Percentiles rank a stretch among this genome's conserved stretches.
Evolutionary conservation across 2,113 vertebrate species (phyloP).

Genomic region (Halcyon malimbica): DNA sequence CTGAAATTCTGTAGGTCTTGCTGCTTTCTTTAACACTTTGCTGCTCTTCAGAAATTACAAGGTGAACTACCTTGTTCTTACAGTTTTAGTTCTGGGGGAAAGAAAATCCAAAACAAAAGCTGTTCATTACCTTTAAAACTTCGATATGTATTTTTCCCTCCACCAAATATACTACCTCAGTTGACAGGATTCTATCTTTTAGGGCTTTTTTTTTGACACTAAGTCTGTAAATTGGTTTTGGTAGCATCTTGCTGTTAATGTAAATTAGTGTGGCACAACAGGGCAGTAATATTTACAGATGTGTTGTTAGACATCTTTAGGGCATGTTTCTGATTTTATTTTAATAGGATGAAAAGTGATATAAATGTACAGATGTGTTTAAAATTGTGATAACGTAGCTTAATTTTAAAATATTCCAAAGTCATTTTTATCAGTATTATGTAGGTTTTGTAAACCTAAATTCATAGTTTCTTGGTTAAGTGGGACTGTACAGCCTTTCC

Average conservation of each 20-base stretch:
- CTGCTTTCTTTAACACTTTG: slow-evolving; percentile 49
- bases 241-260: slow-evolving; percentile 65
- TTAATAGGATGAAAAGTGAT: slow-evolving; percentile 60
- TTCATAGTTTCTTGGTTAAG: slow-evolving; percentile 71
- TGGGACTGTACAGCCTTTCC: slow-evolving; percentile 69
- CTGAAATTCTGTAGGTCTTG: slow-evolving; percentile 34
- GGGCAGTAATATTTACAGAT: slow-evolving; percentile 43
- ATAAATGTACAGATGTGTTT: slow-evolving; percentile 70
- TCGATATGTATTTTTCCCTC: neutral
- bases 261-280: slow-evolving; percentile 59
- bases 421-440: slow-evolving; percentile 77
- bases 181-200: slow-evolving; percentile 74
- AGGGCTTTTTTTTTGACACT: slow-evolving; percentile 67
- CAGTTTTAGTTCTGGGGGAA: slow-evolving; percentile 19
- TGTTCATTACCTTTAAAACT: neutral
- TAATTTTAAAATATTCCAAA: slow-evolving; percentile 74
- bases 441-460: slow-evolving; percentile 67
- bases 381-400: slow-evolving; percentile 70
- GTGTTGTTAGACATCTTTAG: slow-evolving; percentile 49
- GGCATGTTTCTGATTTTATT: slow-evolving; percentile 69
- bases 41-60: slow-evolving; percentile 47
- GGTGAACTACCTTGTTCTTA: slow-evolving; percentile 6
- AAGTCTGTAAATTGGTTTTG: slow-evolving; percentile 71
- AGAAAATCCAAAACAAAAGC: neutral
- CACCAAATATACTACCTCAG: slow-evolving; percentile 80